phyloP scores from a whole-genome alignment of 2,888 invertebrate genomes.

The Drosophila leonis region DNA sequence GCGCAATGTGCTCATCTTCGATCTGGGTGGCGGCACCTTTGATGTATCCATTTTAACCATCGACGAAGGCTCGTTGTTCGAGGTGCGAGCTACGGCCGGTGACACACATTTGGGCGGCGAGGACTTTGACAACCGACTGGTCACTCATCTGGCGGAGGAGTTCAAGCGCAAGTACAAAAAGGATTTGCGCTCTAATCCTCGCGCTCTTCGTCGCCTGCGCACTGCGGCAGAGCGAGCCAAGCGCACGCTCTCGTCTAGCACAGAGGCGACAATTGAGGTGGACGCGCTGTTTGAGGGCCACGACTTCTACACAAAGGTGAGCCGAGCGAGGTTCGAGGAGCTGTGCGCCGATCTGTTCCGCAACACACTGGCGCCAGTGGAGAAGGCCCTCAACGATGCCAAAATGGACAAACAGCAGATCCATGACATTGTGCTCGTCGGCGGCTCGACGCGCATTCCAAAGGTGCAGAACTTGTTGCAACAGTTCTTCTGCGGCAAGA shows the following conservation, averaged over 20 bases:
- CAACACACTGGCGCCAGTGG: conserved; percentile 34
- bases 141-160: conserved; percentile 39
- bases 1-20: conserved; percentile 36
- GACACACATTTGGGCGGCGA: conserved; percentile 36
- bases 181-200: conserved; percentile 22
- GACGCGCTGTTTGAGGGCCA: conserved; percentile 40
- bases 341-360: conserved; percentile 36
- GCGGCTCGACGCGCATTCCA: conserved; percentile 43
- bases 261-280: conserved; percentile 38
- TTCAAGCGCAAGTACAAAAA: conserved; percentile 38
- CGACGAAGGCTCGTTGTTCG: conserved; percentile 28
- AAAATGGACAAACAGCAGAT: conserved; percentile 43
- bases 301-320: conserved; percentile 33
- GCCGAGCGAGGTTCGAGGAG: conserved; percentile 29
- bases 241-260: conserved; percentile 39
- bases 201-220: conserved; percentile 24
- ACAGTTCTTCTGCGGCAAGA: conserved; percentile 41
- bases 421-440: conserved; percentile 40
- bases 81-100: conserved; percentile 28
- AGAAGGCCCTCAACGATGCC: conserved; percentile 40
- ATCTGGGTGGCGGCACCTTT: conserved; percentile 32
- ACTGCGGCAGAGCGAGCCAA: conserved; percentile 42
- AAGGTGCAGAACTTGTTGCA: conserved; percentile 38
- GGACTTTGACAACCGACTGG: conserved; percentile 34
- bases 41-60: conserved; percentile 41